phyloP scores from a whole-genome alignment of 1,140 invertebrate species.

The Octopus sinensis region DNA sequence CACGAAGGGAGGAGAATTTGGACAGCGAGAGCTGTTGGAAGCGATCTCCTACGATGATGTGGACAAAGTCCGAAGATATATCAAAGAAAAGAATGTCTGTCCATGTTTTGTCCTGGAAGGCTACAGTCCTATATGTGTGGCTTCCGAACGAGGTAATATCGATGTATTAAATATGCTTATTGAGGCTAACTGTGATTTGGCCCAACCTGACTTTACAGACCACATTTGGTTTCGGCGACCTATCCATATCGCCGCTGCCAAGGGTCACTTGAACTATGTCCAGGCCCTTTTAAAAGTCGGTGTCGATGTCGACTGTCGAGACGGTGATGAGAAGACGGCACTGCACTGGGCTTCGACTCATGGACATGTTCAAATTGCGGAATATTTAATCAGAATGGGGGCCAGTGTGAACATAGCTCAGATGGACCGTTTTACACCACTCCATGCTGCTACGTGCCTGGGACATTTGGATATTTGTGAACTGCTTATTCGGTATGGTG shows the following conservation, averaged over 20 bases:
- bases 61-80: conserved; percentile 23
- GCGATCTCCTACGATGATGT: conserved; percentile 32
- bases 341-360: conserved; percentile 49
- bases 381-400: conserved; percentile 34
- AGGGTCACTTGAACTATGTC: conserved; percentile 37
- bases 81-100: conserved; percentile 28
- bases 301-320: conserved; percentile 39
- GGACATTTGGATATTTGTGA: conserved; percentile 40
- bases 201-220: conserved; percentile 27
- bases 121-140: conserved; percentile 32
- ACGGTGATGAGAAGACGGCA: conserved; percentile 45
- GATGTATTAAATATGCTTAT: conserved; percentile 34
- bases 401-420: conserved; percentile 44
- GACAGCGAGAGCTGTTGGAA: conserved; percentile 23
- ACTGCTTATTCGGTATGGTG: conserved; percentile 35
- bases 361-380: conserved; percentile 35
- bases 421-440: conserved; percentile 45
- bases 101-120: conserved; percentile 35
- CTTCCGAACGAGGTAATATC: conserved; percentile 29
- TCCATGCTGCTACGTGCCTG: conserved; percentile 46
- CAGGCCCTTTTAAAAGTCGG: conserved; percentile 36
- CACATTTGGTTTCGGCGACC: conserved; percentile 42
- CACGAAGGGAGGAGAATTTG: background rate
- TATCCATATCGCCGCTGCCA: conserved; percentile 45
- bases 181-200: conserved; percentile 28